Evolutionary conservation across 2,797 vertebrate genomes (phyloP), one percentile per base, ranked within the genome.

Genomic region (Setipinna tenuifilis): DNA sequence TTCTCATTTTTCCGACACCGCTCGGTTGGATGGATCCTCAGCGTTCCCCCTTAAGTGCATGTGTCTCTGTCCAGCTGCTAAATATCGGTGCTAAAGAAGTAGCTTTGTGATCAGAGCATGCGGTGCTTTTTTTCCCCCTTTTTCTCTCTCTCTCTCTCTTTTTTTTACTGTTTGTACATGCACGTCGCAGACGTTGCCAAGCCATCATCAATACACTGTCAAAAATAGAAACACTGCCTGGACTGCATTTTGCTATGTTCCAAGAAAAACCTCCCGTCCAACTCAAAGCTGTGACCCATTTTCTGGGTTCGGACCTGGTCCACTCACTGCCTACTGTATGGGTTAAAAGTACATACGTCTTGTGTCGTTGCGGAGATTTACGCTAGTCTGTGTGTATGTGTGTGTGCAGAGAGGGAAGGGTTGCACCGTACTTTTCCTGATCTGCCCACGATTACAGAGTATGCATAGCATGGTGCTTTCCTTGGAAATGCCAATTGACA

Each of bases 181-280:
- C 16, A 28, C 35, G 31, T 61, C 28, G 19, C 25, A 58, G 61
- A 85, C 19, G 88, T 91, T 86, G 90, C 83, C 59, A 28, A 87
- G 88, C 88, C 87, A 86, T 80, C 83, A 87, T 78, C 71, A 78
- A 87, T 91, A 93, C 92, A 94, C 92, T 93, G 93, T 93, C 89
- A 87, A 81, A 92, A 87, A 90, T 75, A 89, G 83, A 87, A 81
- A 86, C 88, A 91, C 89, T 93, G 91, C 91, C 89, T 78, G 71
- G 71, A 78, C 71, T 78, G 71, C 71, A 78, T 54, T 54, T 6
- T 31, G 19, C 31, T 21, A 21, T 44, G 31, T 78, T 78, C 71
- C 71, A 83, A 21, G 83, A 82, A 82, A 88, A 85, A 83, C 83
- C 82, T 86, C 50, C 31, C 81, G 87, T 87, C 65, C 28, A n/a